Evolutionary conservation across 2,888 invertebrate species (phyloP).

Genomic region (Phasia obesa): DNA sequence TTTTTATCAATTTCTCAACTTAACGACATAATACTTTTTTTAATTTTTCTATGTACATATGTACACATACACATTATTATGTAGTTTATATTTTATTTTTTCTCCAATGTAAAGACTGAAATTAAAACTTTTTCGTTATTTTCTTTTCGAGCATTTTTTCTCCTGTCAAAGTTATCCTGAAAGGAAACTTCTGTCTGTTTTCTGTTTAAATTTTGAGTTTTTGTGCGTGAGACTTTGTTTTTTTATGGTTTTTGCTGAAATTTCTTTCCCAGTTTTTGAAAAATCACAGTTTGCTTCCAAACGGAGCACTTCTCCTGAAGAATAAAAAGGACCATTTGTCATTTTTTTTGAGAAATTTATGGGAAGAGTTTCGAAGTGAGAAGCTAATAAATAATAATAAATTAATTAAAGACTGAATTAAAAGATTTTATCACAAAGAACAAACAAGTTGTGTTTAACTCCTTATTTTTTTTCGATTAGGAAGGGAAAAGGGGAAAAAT

Average conservation of each 20-base stretch:
- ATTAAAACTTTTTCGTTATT: constrained; percentile 55
- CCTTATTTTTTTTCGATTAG: too few species aligned
- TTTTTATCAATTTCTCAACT: too few species aligned
- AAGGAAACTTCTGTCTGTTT: constrained; percentile 64
- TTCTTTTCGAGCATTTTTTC: background rate
- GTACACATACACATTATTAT: background rate
- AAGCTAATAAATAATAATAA: too few species aligned
- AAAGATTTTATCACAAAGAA: too few species aligned
- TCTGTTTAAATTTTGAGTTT: constrained; percentile 45
- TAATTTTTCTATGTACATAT: constrained; percentile 4
- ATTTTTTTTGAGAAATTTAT: constrained; percentile 21
- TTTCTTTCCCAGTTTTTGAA: constrained; percentile 56
- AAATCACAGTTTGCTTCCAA: constrained; percentile 58
- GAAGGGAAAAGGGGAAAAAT: too few species aligned
- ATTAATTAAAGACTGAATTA: too few species aligned
- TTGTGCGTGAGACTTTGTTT: constrained; percentile 46
- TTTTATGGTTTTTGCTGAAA: constrained; percentile 10
- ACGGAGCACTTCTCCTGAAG: constrained; percentile 3
- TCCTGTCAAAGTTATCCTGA: constrained; percentile 42
- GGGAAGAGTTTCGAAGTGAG: background rate
- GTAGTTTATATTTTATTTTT: background rate
- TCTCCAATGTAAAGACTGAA: constrained; percentile 37
- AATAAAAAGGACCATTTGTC: constrained; percentile 30
- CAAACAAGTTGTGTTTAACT: too few species aligned
- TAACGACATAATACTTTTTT: constrained; percentile 26